Percentiles rank a stretch among this genome's conserved stretches.
phyloP scores from a whole-genome alignment of 2,888 invertebrate species.

The Drymonia ruficornis region DNA sequence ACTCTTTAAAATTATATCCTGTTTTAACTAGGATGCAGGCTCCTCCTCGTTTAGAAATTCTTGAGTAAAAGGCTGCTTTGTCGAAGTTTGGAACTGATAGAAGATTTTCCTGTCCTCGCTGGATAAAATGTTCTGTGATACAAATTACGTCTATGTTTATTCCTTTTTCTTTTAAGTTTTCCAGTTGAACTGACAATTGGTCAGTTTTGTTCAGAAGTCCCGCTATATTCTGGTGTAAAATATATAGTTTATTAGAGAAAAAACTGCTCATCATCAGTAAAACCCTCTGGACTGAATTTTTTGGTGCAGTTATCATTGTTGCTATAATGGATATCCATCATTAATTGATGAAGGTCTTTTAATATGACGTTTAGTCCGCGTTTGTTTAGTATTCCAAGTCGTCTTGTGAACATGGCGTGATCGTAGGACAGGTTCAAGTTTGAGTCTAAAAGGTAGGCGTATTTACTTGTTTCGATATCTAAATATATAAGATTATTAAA shows the following conservation, averaged over 20 bases:
- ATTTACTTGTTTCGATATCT: too few species aligned
- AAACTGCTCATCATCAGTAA: too few species aligned
- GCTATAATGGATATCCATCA: too few species aligned
- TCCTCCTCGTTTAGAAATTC: neutral
- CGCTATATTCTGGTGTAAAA: neutral
- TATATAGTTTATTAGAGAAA: neutral
- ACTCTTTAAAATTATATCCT: neutral
- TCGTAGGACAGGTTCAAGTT: too few species aligned
- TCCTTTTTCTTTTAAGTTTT: neutral
- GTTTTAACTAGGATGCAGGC: neutral
- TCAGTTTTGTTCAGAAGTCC: neutral
- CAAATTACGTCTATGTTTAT: neutral
- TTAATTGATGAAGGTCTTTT: too few species aligned
- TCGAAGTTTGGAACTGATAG: neutral
- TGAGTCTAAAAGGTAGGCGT: too few species aligned
- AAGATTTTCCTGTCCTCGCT: neutral
- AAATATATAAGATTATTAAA: too few species aligned
- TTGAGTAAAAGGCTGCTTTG: neutral
- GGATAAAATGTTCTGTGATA: neutral
- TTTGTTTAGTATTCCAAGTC: too few species aligned
- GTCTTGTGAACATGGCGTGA: too few species aligned
- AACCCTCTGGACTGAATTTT: too few species aligned
- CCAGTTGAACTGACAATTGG: neutral
- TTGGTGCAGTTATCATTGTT: too few species aligned
- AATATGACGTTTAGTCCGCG: too few species aligned